Evolutionary conservation across 2,888 invertebrate genomes (phyloP).

Genomic region (Hanleya hanleyi): DNA sequence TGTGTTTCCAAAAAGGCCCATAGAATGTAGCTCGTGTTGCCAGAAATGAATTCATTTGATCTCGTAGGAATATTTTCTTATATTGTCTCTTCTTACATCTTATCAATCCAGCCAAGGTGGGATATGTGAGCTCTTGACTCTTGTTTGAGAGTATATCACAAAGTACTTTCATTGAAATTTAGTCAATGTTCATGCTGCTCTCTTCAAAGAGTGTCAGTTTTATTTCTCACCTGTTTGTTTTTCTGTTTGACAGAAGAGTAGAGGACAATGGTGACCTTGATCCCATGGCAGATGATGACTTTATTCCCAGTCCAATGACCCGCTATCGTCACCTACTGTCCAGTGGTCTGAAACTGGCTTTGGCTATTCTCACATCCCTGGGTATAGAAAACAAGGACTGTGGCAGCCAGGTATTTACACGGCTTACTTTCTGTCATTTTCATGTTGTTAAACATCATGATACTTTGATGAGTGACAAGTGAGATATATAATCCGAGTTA

Average conservation of each 20-base stretch:
- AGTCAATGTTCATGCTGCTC: too few relatives aligned
- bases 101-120: too few relatives aligned
- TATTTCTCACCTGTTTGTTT: too few relatives aligned
- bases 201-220: too few relatives aligned
- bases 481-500: background rate
- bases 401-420: constrained; percentile 79
- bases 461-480: background rate
- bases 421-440: background rate
- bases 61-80: too few relatives aligned
- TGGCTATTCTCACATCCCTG: constrained; percentile 86
- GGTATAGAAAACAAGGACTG: constrained; percentile 89
- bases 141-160: too few relatives aligned
- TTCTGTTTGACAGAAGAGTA: background rate
- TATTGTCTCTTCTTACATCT: too few relatives aligned
- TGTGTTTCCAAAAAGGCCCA: too few relatives aligned
- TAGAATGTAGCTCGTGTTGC: too few relatives aligned
- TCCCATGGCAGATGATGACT: constrained; percentile 54
- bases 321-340: constrained; percentile 89
- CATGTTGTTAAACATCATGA: background rate
- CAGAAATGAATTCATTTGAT: too few relatives aligned
- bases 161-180: too few relatives aligned
- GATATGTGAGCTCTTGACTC: too few relatives aligned
- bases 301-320: constrained; percentile 78
- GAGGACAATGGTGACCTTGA: constrained; percentile 7
- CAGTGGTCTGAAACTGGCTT: constrained; percentile 87